Base-by-base conservation (phyloP, 2,888 invertebrate species). In the Xanthostigma xanthostigma region DNA sequence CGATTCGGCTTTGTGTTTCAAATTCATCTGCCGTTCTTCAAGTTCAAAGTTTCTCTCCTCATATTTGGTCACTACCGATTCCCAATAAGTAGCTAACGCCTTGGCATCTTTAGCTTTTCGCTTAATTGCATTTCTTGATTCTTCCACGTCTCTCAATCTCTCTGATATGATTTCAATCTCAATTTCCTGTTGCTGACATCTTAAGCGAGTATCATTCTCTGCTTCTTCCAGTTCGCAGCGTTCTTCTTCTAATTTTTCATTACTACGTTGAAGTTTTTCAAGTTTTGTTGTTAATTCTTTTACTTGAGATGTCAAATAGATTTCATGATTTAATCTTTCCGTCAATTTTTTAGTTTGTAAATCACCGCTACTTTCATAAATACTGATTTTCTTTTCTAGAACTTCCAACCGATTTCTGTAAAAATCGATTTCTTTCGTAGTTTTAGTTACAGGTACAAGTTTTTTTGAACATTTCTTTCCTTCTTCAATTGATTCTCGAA, bases 221-320 rank as follows among this genome's bases (percentile, higher is more conserved):
- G 81, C 80, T 64, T 83, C 83, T 65, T 83, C 83, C 53, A 82
- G 71, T 64, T 84, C 83, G 60, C 81, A 79, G 63, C 78, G 76
- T 60, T 82, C 81, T 61, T 83, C 82, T 60, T 83, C 82, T 56
- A 83, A 65, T 56, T 70, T 68, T 49, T 74, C 72, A 63, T 81
- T 80, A 57, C 79, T 77, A 43, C 74, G 71, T 58, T 77, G 72
- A 57, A 82, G 71, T 59, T 72, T 72, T 53, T 71, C 68, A 45
- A 81, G 70, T n/a, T 68, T 63, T 47, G 70, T 65, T 2, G 62
- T 63, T 36, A 74, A 59, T 45, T 69, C 66, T 53, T 68, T 68
- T 2, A 73, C 63, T 51, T 72, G 62, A 39, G 66, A 65, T 48
- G 66, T 65, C 49, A 81, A 68, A 55, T 75, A 66, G 54, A 74